Evolutionary conservation across 2,888 invertebrate genomes (phyloP).

Genomic region (Xanthorhoe spadicearia): DNA sequence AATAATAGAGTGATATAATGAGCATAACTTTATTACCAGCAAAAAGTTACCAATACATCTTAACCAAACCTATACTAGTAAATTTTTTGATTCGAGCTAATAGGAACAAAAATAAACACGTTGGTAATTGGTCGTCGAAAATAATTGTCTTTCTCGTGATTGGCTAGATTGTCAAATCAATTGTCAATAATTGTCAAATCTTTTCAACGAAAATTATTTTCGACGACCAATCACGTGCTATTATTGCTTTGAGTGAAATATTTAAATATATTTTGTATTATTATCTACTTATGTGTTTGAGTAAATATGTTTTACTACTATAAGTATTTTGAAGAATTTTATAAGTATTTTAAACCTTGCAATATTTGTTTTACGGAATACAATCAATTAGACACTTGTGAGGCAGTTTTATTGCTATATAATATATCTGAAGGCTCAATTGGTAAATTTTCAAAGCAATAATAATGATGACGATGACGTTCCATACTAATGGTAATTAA

Average conservation of each 20-base stretch:
- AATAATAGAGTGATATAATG: slow-evolving; percentile 15
- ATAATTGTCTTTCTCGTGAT: no score
- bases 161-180: no score
- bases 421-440: neutral
- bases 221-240: no score
- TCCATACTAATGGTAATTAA: neutral
- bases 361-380: neutral
- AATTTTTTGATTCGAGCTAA: no score
- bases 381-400: no score
- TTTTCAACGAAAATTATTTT: no score
- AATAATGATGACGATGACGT: neutral
- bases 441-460: neutral
- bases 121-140: no score
- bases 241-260: neutral
- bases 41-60: slow-evolving; percentile 33
- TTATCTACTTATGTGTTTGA: neutral
- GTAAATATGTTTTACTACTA: neutral
- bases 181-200: no score
- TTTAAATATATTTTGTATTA: neutral
- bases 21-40: slow-evolving; percentile 42
- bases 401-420: neutral
- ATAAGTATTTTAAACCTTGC: neutral
- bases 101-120: no score
- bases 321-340: slow-evolving; percentile 1
- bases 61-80: slow-evolving; percentile 3